Percentiles rank a stretch among this genome's conserved stretches.
phyloP scores from a whole-genome alignment of 2,797 vertebrate species.

The Sphenopsis melanotis region DNA sequence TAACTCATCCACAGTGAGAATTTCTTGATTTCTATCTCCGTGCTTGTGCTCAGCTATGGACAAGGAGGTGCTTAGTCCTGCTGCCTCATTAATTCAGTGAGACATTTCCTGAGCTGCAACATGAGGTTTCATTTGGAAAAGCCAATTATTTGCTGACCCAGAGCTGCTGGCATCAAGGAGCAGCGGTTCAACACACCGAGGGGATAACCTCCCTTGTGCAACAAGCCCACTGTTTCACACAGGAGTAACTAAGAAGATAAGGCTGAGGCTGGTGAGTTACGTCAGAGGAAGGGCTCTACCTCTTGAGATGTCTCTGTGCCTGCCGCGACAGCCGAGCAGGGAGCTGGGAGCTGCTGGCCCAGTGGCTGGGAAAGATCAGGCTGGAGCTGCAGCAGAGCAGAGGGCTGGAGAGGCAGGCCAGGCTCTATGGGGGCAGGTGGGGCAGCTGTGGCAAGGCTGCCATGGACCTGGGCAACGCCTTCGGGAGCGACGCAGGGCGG shows the following conservation, averaged over 20 bases:
- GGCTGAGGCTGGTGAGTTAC: background rate
- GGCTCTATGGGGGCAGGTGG: constrained; percentile 18
- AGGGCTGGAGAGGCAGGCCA: constrained; percentile 62
- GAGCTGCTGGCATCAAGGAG: background rate
- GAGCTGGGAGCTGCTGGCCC: constrained; percentile 39
- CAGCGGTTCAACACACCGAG: fast-evolving
- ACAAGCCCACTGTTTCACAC: background rate
- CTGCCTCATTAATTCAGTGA: background rate
- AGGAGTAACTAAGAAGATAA: background rate
- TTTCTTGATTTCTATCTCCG: background rate
- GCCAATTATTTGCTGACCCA: background rate
- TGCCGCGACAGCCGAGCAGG: constrained; percentile 47
- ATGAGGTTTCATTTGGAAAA: background rate
- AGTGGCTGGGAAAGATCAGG: constrained; percentile 50
- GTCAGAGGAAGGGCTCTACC: constrained; percentile 52
- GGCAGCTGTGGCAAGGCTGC: constrained; percentile 48
- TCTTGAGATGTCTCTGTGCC: constrained; percentile 67
- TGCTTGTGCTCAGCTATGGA: background rate
- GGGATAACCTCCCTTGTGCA: background rate
- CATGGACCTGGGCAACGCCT: constrained; percentile 51
- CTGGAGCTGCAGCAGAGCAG: constrained; percentile 54
- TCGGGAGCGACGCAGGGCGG: constrained; percentile 46
- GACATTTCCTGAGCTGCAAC: background rate
- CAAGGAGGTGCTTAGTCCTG: background rate
- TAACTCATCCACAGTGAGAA: background rate